phyloP scores from a whole-genome alignment of 2,113 vertebrate genomes.

The Hypomesus transpacificus region DNA sequence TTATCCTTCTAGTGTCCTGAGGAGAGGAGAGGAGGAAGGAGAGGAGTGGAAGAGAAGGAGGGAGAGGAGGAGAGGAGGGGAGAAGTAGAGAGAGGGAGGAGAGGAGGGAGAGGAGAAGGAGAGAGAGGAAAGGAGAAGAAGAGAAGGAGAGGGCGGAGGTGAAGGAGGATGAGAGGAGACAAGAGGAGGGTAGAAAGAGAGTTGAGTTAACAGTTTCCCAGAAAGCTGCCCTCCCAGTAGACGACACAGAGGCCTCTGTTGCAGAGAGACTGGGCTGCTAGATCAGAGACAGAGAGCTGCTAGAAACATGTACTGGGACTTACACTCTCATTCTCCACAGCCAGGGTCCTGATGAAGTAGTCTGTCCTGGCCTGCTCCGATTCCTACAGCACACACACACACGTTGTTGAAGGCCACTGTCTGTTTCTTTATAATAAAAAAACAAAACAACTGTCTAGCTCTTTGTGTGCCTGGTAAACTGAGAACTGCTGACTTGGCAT shows the following conservation, averaged over 20 bases:
- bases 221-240: too few species aligned
- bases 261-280: too few species aligned
- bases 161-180: slow-evolving; percentile 9
- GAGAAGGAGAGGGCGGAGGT: too few species aligned
- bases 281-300: too few species aligned
- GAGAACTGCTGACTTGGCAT: neutral
- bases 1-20: slow-evolving; percentile 87
- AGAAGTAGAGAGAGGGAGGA: neutral
- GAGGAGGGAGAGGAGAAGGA: too few species aligned
- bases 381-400: slow-evolving; percentile 73
- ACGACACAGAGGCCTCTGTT: too few species aligned
- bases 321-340: slow-evolving; percentile 89
- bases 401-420: neutral
- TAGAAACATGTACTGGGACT: slow-evolving; percentile 50
- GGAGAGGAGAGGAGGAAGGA: neutral
- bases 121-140: too few species aligned
- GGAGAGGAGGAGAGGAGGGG: neutral
- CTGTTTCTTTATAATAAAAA: slow-evolving; percentile 1
- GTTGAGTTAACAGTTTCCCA: too few species aligned
- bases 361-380: slow-evolving; percentile 89
- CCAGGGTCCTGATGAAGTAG: slow-evolving; percentile 88
- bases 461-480: slow-evolving; percentile 6
- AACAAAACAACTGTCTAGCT: neutral
- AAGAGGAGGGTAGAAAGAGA: too few species aligned
- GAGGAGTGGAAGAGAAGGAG: neutral